Conservation (phyloP, 1,140 invertebrate genomes). For the Diorhabda carinulata region DNA sequence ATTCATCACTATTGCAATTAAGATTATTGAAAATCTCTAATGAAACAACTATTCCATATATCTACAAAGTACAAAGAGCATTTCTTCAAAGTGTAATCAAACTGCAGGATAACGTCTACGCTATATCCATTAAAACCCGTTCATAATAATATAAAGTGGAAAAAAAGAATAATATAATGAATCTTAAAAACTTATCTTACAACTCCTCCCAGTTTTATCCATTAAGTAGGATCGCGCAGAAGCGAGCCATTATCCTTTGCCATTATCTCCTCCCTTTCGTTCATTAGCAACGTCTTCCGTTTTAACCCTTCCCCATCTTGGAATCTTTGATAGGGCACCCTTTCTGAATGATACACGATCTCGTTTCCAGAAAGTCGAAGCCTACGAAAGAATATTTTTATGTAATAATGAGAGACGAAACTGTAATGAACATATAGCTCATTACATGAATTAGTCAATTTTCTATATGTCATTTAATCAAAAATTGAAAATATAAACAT, state of each 20-base stretch:
- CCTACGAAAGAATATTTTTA: too few species aligned
- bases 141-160: conserved; percentile 18
- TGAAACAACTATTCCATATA: not conserved
- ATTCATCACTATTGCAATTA: too few species aligned
- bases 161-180: conserved; percentile 19
- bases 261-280: conserved; percentile 32
- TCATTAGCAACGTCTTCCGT: conserved; percentile 32
- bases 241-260: conserved; percentile 32
- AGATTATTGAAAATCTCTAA: too few species aligned
- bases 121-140: conserved; percentile 22
- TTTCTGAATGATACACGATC: not conserved
- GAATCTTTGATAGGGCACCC: conserved; percentile 12
- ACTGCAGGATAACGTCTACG: conserved; percentile 12
- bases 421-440: too few species aligned
- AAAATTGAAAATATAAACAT: too few species aligned
- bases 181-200: conserved; percentile 22
- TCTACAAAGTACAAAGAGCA: not conserved
- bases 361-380: too few species aligned
- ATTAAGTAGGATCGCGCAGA: conserved; percentile 21
- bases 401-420: too few species aligned
- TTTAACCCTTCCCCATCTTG: conserved; percentile 25
- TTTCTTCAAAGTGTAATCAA: conserved; percentile 3
- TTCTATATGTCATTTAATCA: too few species aligned
- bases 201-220: conserved; percentile 27
- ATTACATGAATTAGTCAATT: too few species aligned